Evolutionary conservation across 2,797 vertebrate species (phyloP).

Genomic region (Galaxias olidus): DNA sequence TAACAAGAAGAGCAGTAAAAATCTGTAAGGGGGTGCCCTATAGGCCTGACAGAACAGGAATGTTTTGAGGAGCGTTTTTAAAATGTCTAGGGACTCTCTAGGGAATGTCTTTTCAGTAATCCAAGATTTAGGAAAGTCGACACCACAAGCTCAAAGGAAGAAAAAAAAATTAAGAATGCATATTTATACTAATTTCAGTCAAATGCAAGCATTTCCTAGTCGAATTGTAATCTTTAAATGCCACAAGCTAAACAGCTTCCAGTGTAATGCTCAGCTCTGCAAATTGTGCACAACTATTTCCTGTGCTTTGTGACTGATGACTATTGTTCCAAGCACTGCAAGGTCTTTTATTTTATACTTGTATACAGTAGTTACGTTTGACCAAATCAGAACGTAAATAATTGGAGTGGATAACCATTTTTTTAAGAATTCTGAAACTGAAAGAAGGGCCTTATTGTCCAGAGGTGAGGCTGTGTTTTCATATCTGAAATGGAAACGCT

Average conservation of each 20-base stretch:
- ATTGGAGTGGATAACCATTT: slow-evolving; percentile 10
- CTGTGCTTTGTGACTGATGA: slow-evolving; percentile 11
- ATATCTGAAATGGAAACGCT: slow-evolving; percentile 12
- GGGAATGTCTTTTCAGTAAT: too few species aligned
- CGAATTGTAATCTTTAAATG: neutral
- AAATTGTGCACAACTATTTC: neutral
- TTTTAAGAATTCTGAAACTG: neutral
- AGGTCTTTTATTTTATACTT: neutral
- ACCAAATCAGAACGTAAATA: slow-evolving; percentile 12
- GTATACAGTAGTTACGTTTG: slow-evolving; percentile 4
- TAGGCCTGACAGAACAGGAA: too few species aligned
- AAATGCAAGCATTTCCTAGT: too few species aligned
- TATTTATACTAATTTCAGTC: too few species aligned
- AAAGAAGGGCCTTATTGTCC: slow-evolving; percentile 11
- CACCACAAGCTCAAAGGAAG: too few species aligned
- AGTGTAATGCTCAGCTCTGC: neutral
- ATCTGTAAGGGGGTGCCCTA: too few species aligned
- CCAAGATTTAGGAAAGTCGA: too few species aligned
- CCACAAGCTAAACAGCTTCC: neutral
- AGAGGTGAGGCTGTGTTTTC: neutral
- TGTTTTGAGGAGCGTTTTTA: too few species aligned
- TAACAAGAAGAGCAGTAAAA: too few species aligned
- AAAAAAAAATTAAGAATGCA: too few species aligned
- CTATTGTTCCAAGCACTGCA: slow-evolving; percentile 11
- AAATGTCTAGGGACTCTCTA: too few species aligned